These are phyloP conservation scores for Lerista edwardsae DNA, from an alignment of 2,797 vertebrate genomes.

Conservation along the genomic window DNA sequence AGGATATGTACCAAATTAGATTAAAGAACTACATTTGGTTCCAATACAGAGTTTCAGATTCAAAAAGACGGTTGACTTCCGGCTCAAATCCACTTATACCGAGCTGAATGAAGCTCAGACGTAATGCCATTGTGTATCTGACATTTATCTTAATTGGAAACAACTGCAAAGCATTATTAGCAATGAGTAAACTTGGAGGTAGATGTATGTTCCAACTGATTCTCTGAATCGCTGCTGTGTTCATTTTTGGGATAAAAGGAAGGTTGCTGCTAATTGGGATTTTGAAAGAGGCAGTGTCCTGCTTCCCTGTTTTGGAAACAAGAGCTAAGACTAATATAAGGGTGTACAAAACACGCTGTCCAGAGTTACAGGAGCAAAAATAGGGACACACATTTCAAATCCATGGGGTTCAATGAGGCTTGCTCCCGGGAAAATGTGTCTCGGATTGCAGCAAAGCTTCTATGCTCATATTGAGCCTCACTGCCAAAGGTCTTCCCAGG, in stretches of 20 bases:
- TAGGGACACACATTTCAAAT: no score
- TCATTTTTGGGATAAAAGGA: neutral
- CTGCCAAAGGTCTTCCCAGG: no score
- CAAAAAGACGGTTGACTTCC: constrained; percentile 66
- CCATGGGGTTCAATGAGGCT: no score
- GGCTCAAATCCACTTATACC: constrained; percentile 65
- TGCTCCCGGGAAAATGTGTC: no score
- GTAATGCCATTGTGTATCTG: constrained; percentile 68
- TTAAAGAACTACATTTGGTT: constrained; percentile 72
- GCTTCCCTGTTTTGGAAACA: neutral
- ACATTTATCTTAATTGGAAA: constrained; percentile 70
- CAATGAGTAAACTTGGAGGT: constrained; percentile 45
- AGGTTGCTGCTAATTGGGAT: neutral
- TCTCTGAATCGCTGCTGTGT: neutral
- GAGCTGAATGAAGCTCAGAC: constrained; percentile 65
- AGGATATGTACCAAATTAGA: constrained; percentile 68
- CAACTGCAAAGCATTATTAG: constrained; percentile 66
- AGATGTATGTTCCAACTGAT: constrained; percentile 29
- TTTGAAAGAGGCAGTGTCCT: neutral
- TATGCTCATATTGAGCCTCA: no score
- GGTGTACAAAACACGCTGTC: no score
- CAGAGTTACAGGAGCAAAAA: no score
- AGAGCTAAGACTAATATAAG: neutral
- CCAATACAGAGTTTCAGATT: constrained; percentile 68
- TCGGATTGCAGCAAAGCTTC: no score